Evolutionary conservation across 1,140 invertebrate species (phyloP).

Genomic region (Charaxes varanes): DNA sequence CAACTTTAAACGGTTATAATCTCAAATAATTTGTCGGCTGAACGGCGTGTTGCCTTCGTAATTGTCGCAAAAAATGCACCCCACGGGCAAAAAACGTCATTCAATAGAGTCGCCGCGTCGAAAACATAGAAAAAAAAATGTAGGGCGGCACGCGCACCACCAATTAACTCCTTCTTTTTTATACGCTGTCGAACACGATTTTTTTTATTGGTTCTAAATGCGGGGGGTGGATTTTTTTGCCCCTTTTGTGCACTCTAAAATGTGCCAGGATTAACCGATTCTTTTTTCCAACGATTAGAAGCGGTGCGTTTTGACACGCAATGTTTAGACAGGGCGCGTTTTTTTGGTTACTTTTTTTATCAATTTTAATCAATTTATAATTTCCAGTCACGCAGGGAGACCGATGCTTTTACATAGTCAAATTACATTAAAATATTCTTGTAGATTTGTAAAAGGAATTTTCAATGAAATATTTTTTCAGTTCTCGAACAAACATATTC

Average conservation of each 20-base stretch:
- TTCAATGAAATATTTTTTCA: too few species aligned
- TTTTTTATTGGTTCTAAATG: constrained; percentile 59
- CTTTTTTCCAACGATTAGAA: constrained; percentile 39
- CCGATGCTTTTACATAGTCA: too few species aligned
- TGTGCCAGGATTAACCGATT: constrained; percentile 48
- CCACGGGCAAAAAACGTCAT: constrained; percentile 31
- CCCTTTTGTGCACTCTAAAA: constrained; percentile 33
- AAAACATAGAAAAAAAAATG: constrained; percentile 45
- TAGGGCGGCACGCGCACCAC: constrained; percentile 57
- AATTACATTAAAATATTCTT: too few species aligned
- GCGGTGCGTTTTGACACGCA: constrained; percentile 51
- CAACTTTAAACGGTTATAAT: constrained; percentile 48
- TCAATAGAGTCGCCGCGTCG: constrained; percentile 20
- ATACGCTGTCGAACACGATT: constrained; percentile 36
- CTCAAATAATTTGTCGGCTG: constrained; percentile 49
- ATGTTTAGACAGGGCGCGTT: constrained; percentile 46
- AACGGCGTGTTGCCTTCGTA: constrained; percentile 32
- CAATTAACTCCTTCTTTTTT: constrained; percentile 66
- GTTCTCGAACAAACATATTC: too few species aligned
- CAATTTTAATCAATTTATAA: too few species aligned
- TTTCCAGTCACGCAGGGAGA: too few species aligned
- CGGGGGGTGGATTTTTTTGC: constrained; percentile 50
- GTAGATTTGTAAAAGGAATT: too few species aligned
- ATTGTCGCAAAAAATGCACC: constrained; percentile 66
- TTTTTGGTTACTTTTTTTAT: constrained; percentile 35